Conservation (phyloP, 2,888 invertebrate genomes). For the Phengaris arion region DNA sequence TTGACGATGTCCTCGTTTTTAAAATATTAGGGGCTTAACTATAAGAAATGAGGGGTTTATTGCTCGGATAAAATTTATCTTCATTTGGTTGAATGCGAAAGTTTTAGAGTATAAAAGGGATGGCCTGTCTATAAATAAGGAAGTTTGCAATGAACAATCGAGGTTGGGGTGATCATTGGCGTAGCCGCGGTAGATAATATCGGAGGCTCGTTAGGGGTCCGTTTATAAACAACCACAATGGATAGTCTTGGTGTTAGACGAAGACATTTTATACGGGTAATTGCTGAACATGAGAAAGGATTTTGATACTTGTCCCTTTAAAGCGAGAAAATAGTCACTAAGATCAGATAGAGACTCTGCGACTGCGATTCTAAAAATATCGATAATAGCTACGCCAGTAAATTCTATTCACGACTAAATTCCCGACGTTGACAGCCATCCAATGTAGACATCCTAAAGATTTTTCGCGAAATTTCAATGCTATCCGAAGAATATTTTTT, state of each 20-base stretch:
- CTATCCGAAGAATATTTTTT: not conserved
- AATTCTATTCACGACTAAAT: not conserved
- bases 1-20: not conserved
- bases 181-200: conserved; percentile 54
- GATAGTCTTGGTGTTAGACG: conserved; percentile 51
- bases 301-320: not conserved
- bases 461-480: not conserved
- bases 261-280: conserved; percentile 26
- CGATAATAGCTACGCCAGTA: not conserved
- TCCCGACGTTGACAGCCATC: not conserved
- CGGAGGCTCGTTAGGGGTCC: conserved; percentile 63
- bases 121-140: conserved; percentile 12
- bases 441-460: not conserved
- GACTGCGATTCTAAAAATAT: not conserved
- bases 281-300: not conserved
- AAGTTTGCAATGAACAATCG: conserved; percentile 29
- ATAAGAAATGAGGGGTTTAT: conserved; percentile 14
- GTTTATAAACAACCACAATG: conserved; percentile 62
- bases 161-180: conserved; percentile 47
- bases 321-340: not conserved
- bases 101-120: conserved; percentile 13
- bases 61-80: conserved; percentile 12
- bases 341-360: not conserved
- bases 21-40: conserved; percentile 6
- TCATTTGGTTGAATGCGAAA: conserved; percentile 19